Conservation (phyloP, 2,113 vertebrate genomes). For the Oncorhynchus nerka region DNA sequence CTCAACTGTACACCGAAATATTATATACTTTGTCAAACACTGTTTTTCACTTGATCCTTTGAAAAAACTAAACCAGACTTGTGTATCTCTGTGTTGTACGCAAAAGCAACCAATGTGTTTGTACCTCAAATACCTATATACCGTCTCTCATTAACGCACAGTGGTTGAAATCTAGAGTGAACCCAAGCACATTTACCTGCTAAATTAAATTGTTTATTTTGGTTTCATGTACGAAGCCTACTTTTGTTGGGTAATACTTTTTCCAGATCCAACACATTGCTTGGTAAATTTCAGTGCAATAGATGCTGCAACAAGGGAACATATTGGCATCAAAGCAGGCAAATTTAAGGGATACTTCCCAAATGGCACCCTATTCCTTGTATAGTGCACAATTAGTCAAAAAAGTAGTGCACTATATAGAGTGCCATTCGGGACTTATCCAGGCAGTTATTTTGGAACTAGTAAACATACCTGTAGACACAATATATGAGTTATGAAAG, state of each 20-base stretch:
- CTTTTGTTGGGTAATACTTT: not conserved
- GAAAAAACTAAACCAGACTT: not conserved
- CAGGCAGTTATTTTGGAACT: not conserved
- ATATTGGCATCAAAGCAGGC: too few species aligned
- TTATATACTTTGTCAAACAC: slow-evolving; percentile 1
- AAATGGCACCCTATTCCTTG: too few species aligned
- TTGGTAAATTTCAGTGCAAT: too few species aligned
- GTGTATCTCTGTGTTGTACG: not conserved
- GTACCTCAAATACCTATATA: not conserved
- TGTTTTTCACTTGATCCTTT: slow-evolving; percentile 20
- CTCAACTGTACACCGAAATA: not conserved
- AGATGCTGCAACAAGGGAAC: too few species aligned
- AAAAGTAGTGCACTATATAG: too few species aligned
- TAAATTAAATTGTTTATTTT: slow-evolving; percentile 10
- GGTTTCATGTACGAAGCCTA: not conserved
- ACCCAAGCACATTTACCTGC: slow-evolving; percentile 6
- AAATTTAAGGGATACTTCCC: too few species aligned
- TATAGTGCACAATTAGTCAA: too few species aligned
- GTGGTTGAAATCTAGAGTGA: not conserved
- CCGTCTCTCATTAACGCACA: not conserved
- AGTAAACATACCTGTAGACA: not conserved
- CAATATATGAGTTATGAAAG: not conserved
- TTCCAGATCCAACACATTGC: too few species aligned
- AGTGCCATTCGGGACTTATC: too few species aligned
- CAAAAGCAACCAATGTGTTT: not conserved